phyloP scores from a whole-genome alignment of 2,888 invertebrate species.

The Atrina japonica region DNA sequence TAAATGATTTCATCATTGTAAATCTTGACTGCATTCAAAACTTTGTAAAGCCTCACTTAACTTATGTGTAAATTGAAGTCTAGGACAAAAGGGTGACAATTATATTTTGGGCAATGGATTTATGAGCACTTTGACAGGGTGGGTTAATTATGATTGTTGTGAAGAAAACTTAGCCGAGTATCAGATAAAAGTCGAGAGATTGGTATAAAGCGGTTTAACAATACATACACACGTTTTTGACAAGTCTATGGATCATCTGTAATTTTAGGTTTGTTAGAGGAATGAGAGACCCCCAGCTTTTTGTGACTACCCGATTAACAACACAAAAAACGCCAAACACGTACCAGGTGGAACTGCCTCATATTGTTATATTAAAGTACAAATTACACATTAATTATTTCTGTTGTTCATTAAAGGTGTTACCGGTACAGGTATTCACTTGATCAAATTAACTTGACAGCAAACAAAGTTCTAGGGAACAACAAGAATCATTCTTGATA shows the following conservation, averaged over 20 bases:
- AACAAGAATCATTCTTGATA: no score
- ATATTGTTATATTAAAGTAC: constrained; percentile 1
- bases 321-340: background rate
- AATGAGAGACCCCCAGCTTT: background rate
- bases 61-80: background rate
- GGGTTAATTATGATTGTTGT: background rate
- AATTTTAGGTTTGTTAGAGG: constrained; percentile 8
- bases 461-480: no score
- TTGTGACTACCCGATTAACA: background rate
- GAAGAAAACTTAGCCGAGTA: constrained; percentile 5
- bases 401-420: no score
- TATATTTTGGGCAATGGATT: background rate
- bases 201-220: constrained; percentile 1
- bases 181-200: constrained; percentile 6
- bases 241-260: constrained; percentile 8
- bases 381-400: no score
- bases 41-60: no score
- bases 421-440: no score
- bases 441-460: no score
- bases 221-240: background rate
- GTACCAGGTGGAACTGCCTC: constrained; percentile 13
- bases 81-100: constrained; percentile 1
- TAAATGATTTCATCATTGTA: no score
- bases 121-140: background rate
- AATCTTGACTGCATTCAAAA: no score